Evolutionary conservation across 2,888 invertebrate genomes (phyloP).

Genomic region (Sycophila texana): DNA sequence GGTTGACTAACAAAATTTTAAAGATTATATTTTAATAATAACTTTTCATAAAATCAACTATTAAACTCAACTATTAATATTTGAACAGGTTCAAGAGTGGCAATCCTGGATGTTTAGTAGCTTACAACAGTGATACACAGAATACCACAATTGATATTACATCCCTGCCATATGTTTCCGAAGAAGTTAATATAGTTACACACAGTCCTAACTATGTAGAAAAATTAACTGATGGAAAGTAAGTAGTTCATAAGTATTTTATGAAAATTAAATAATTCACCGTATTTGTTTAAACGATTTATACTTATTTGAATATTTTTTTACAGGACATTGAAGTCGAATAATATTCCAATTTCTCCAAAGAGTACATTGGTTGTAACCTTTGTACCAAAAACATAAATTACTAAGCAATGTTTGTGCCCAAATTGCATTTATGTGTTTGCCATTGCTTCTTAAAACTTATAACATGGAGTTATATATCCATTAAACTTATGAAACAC

Average conservation of each 20-base stretch:
- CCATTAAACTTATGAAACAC: slow-evolving; percentile 38
- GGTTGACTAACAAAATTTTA: slow-evolving; percentile 59
- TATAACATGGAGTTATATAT: slow-evolving; percentile 40
- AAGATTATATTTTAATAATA: slow-evolving; percentile 24
- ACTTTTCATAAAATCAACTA: neutral
- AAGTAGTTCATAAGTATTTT: slow-evolving; percentile 46
- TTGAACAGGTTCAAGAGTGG: slow-evolving; percentile 82
- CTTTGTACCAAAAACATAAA: slow-evolving; percentile 79
- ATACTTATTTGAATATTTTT: no score
- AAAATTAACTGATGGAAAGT: slow-evolving; percentile 60
- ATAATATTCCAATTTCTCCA: slow-evolving; percentile 79
- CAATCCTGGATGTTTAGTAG: slow-evolving; percentile 85
- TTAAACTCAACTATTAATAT: slow-evolving; percentile 39
- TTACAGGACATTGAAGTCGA: slow-evolving; percentile 48
- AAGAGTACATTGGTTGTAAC: slow-evolving; percentile 82
- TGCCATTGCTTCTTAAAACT: slow-evolving; percentile 23
- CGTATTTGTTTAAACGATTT: no score
- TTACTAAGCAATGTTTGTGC: slow-evolving; percentile 18
- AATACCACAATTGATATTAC: slow-evolving; percentile 79
- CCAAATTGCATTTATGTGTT: slow-evolving; percentile 42
- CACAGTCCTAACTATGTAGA: slow-evolving; percentile 77
- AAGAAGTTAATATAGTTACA: slow-evolving; percentile 80
- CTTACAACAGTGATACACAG: slow-evolving; percentile 81
- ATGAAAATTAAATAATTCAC: slow-evolving; percentile 1
- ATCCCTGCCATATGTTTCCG: slow-evolving; percentile 77